Evolutionary conservation across 2,113 vertebrate species (phyloP).

Genomic region (Papio anubis): DNA sequence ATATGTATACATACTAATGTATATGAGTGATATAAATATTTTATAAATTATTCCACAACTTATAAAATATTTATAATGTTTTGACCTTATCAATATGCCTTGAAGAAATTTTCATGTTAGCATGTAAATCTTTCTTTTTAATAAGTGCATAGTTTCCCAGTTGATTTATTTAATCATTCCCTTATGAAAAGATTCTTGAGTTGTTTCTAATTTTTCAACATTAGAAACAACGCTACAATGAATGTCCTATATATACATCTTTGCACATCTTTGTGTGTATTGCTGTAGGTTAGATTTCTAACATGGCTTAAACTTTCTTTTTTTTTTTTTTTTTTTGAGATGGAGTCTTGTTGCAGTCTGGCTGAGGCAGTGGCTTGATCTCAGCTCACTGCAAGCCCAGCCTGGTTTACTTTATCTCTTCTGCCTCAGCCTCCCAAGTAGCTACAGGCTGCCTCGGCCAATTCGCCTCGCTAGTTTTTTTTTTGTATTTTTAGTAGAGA

Average conservation of each 20-base stretch:
- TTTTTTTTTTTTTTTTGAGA: no score
- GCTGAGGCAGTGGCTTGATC: no score
- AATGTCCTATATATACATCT: background rate
- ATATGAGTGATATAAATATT: background rate
- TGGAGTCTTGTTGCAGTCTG: no score
- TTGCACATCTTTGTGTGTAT: background rate
- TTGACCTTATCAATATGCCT: conserved; percentile 3
- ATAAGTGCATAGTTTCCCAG: background rate
- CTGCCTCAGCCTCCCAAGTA: no score
- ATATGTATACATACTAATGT: background rate
- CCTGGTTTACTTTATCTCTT: no score
- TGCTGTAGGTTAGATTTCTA: background rate
- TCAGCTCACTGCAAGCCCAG: no score
- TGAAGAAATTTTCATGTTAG: background rate
- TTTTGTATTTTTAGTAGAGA: no score
- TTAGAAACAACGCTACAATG: background rate
- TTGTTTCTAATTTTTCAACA: background rate
- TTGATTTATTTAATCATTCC: background rate
- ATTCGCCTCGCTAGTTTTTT: no score
- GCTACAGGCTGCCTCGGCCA: no score
- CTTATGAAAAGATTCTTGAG: background rate
- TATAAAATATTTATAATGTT: background rate
- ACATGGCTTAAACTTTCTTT: conserved; percentile 23
- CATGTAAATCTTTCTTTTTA: background rate
- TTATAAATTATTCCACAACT: conserved; percentile 9